These are phyloP conservation scores for Tribolium madens DNA, from an alignment of 1,140 invertebrate genomes.

Conservation along the genomic window DNA sequence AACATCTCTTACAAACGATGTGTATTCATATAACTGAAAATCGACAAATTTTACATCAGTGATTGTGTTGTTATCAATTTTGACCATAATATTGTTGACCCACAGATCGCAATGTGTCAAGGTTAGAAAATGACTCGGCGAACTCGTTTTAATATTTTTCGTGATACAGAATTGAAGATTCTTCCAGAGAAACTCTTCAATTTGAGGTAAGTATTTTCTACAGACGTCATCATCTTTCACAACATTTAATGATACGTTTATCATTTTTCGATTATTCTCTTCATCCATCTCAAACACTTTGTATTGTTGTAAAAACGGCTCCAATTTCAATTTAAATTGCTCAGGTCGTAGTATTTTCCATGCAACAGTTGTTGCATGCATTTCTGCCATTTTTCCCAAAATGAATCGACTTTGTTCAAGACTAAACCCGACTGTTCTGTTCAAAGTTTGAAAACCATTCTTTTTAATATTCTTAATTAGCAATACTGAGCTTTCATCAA, in stretches of 20 bases:
- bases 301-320: not conserved
- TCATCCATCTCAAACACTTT: not conserved
- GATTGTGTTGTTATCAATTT: slow-evolving; percentile 64
- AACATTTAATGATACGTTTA: not conserved
- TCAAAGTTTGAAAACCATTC: slow-evolving; percentile 58
- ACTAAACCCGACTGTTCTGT: slow-evolving; percentile 62
- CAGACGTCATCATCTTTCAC: not conserved
- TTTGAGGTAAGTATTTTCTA: not conserved
- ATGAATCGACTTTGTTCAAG: slow-evolving; percentile 46
- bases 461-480: slow-evolving; percentile 63
- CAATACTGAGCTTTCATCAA: slow-evolving; percentile 59
- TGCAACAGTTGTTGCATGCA: not conserved
- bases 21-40: slow-evolving; percentile 70
- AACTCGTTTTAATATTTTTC: not conserved
- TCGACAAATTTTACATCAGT: slow-evolving; percentile 71
- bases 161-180: not conserved
- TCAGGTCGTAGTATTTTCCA: not conserved
- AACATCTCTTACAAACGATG: slow-evolving; percentile 69
- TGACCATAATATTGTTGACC: slow-evolving; percentile 72
- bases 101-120: slow-evolving; percentile 72
- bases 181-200: not conserved
- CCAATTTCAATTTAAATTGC: not conserved
- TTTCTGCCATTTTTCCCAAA: not conserved
- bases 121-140: slow-evolving; percentile 39
- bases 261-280: not conserved